Evolutionary conservation across 2,888 invertebrate species (phyloP).

Genomic region (Macrostomum cliftonense): DNA sequence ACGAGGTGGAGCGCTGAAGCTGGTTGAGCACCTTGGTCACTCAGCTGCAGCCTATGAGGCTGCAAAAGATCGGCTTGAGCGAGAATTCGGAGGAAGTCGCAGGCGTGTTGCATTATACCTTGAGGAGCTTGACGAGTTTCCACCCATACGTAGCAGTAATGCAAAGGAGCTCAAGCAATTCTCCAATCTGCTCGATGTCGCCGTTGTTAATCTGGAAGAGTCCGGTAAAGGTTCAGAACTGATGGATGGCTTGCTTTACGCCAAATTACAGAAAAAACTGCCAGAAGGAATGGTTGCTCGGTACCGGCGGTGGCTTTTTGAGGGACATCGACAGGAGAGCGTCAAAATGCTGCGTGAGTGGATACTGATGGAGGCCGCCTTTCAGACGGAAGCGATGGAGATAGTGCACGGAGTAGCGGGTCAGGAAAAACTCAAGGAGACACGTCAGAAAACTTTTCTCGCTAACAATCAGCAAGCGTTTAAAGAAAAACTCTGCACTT

Average conservation of each 20-base stretch:
- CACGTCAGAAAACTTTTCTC: neutral
- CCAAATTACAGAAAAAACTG: conserved; percentile 6
- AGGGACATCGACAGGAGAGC: conserved; percentile 1
- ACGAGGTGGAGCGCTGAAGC: conserved; percentile 6
- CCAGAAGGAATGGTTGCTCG: conserved; percentile 2
- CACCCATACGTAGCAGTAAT: conserved; percentile 4
- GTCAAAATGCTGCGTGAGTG: conserved; percentile 6
- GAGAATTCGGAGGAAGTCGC: conserved; percentile 9
- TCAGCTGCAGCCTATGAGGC: conserved; percentile 9
- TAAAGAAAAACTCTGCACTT: neutral
- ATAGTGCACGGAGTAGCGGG: conserved; percentile 1
- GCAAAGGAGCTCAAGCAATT: conserved; percentile 7
- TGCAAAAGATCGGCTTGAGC: conserved; percentile 8
- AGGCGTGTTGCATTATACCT: conserved; percentile 5
- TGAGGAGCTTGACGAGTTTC: conserved; percentile 10
- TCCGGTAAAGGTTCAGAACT: conserved; percentile 3
- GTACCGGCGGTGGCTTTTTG: conserved; percentile 6
- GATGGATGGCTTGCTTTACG: conserved; percentile 4
- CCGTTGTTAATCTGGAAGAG: conserved; percentile 9
- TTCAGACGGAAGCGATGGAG: conserved; percentile 6
- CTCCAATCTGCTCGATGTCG: conserved; percentile 8
- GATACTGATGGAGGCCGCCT: conserved; percentile 6
- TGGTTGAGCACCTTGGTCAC: conserved; percentile 8
- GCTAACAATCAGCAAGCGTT: neutral
- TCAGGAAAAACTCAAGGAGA: neutral